phyloP scores from a whole-genome alignment of 2,113 vertebrate genomes.

The Seriola aureovittata region DNA sequence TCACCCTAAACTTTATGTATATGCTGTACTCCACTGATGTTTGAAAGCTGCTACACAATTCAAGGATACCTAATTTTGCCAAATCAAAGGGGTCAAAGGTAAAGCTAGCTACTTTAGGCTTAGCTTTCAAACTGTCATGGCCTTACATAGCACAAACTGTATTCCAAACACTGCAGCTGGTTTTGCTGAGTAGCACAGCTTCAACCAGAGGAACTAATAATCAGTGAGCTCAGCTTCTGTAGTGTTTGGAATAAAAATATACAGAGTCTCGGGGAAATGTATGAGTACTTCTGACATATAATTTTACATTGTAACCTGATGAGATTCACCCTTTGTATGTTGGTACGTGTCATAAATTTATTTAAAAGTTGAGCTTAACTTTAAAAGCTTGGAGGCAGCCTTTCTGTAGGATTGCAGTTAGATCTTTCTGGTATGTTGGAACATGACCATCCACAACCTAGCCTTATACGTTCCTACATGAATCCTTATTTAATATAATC shows the following conservation, averaged over 20 bases:
- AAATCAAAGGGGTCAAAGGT: conserved; percentile 1
- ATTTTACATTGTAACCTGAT: background rate
- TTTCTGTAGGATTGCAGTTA: no score
- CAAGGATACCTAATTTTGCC: background rate
- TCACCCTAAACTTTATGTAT: background rate
- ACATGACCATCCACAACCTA: no score
- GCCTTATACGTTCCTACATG: background rate
- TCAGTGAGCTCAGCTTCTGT: conserved; percentile 12
- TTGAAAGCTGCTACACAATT: background rate
- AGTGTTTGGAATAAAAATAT: conserved; percentile 18
- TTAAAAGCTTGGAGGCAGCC: no score
- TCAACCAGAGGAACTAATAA: conserved; percentile 6
- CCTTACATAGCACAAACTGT: background rate
- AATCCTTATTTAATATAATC: conserved; percentile 9
- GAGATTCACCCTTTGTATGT: background rate
- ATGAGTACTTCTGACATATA: no score
- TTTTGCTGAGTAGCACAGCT: conserved; percentile 27
- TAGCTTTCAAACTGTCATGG: background rate
- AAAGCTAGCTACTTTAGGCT: background rate
- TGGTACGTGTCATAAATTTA: no score
- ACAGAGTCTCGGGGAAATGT: background rate
- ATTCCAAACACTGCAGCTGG: background rate
- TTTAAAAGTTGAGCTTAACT: no score
- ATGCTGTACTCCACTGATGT: background rate
- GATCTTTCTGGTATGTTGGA: no score